A percentile compares a stretch with the other conserved stretches of the same genome.
These are phyloP conservation scores for Stratiolaelaps scimitus DNA, from an alignment of 1,140 invertebrate genomes.

Conservation along the genomic window DNA sequence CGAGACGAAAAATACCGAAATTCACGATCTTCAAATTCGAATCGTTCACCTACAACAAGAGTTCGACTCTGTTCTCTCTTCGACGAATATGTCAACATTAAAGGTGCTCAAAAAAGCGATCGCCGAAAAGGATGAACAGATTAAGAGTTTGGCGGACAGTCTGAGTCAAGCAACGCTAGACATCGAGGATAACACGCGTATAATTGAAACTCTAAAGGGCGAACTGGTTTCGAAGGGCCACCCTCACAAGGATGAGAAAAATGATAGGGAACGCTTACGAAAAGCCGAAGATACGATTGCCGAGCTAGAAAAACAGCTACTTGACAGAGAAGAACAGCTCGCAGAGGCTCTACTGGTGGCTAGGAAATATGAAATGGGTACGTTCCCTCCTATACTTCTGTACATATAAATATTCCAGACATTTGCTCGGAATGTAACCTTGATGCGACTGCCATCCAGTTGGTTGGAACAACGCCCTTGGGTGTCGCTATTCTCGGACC, in stretches of 20 bases:
- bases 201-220: conserved; percentile 15
- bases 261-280: neutral
- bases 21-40: conserved; percentile 1
- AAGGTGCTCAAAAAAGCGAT: conserved; percentile 14
- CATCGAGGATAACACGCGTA: conserved; percentile 11
- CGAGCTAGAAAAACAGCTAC: conserved; percentile 14
- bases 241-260: neutral
- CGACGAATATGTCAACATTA: neutral
- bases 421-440: no score
- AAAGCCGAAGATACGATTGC: conserved; percentile 4
- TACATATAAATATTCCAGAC: no score
- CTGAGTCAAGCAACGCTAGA: conserved; percentile 2
- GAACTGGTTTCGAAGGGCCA: neutral
- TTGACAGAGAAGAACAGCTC: conserved; percentile 14
- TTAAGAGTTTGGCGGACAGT: conserved; percentile 12
- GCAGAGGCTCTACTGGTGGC: conserved; percentile 15
- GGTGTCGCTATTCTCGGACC: no score
- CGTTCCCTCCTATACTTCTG: neutral
- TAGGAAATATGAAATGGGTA: conserved; percentile 26
- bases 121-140: conserved; percentile 8
- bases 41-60: neutral
- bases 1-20: conserved; percentile 14
- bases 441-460: no score
- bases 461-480: no score
- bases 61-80: neutral